A percentile compares a stretch with the other conserved stretches of the same genome.
These are phyloP conservation scores for Cyrtonyx montezumae DNA, from an alignment of 2,113 vertebrate genomes.

Conservation along the genomic window DNA sequence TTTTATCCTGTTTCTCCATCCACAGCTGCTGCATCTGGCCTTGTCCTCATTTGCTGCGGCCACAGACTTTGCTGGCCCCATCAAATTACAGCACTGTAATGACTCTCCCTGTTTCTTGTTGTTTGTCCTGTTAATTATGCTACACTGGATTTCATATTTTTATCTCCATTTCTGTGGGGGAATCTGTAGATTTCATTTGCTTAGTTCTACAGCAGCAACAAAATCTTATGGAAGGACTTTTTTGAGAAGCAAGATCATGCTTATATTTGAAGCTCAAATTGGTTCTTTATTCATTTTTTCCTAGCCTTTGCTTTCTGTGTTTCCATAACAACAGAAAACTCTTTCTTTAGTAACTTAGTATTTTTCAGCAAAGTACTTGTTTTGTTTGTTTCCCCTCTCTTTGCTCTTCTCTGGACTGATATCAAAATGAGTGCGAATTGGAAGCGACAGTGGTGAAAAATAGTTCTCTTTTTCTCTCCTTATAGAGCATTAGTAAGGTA, in stretches of 20 bases:
- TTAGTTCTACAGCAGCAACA: constrained; percentile 44
- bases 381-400: neutral
- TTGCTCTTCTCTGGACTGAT: neutral
- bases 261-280: constrained; percentile 45
- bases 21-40: no score
- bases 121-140: constrained; percentile 35
- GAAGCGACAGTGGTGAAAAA: neutral
- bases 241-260: constrained; percentile 38
- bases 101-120: neutral
- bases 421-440: neutral
- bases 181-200: constrained; percentile 48
- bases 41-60: no score
- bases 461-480: neutral
- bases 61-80: no score
- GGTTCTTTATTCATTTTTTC: constrained; percentile 39
- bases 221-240: constrained; percentile 43
- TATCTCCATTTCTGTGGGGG: constrained; percentile 23
- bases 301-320: constrained; percentile 49
- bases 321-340: constrained; percentile 70
- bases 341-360: constrained; percentile 13
- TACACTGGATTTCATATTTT: constrained; percentile 4
- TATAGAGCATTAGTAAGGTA: neutral
- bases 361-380: neutral
- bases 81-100: no score
- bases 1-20: no score